Conservation (phyloP, 1,140 invertebrate species). For the Ostrea denselamellosa region DNA sequence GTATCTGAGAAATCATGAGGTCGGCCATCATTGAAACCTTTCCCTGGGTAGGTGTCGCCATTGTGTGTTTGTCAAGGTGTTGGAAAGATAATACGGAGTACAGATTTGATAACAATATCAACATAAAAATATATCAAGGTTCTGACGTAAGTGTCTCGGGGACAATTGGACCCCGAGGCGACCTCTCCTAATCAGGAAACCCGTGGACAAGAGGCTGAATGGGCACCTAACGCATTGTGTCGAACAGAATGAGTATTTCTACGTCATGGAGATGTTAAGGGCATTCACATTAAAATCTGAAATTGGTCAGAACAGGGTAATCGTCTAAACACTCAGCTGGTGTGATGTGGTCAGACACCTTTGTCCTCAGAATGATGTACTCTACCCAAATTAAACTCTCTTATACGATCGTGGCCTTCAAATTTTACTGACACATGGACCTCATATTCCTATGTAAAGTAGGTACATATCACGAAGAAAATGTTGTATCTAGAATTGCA, state of each 20-base stretch:
- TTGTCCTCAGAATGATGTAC: too few relatives aligned
- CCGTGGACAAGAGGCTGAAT: neutral
- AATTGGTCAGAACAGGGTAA: too few relatives aligned
- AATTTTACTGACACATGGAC: too few relatives aligned
- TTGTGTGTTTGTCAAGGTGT: neutral
- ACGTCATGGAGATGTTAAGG: neutral
- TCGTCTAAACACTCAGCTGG: too few relatives aligned
- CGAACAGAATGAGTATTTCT: neutral
- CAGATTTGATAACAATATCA: neutral
- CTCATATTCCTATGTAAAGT: too few relatives aligned
- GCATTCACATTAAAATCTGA: neutral
- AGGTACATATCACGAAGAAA: too few relatives aligned
- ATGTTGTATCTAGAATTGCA: neutral
- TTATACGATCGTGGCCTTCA: too few relatives aligned
- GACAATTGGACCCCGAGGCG: conserved; percentile 14
- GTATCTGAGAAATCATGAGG: neutral
- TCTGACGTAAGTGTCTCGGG: neutral
- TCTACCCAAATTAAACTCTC: too few relatives aligned
- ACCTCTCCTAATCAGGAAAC: neutral
- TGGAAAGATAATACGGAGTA: conserved; percentile 6
- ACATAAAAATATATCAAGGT: conserved; percentile 16
- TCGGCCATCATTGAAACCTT: neutral
- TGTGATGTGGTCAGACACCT: too few relatives aligned
- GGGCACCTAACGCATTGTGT: neutral
- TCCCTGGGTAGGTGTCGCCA: neutral